Percentiles rank a stretch among this genome's conserved stretches.
These are phyloP conservation scores for Psylliodes chrysocephalus DNA, from an alignment of 2,888 invertebrate genomes.

Conservation along the genomic window DNA sequence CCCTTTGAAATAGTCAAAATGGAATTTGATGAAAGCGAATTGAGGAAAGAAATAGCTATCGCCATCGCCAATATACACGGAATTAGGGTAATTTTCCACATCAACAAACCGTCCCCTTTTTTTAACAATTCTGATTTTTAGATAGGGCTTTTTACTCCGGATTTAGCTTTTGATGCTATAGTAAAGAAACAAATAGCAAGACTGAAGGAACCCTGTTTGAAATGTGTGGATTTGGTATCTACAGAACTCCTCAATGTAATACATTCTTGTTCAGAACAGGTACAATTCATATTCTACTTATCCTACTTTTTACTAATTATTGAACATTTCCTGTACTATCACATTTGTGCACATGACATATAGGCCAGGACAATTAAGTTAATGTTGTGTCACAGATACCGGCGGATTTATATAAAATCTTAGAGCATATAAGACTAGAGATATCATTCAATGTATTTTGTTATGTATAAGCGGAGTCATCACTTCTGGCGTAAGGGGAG, in stretches of 20 bases:
- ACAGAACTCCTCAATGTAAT: slow-evolving; percentile 96
- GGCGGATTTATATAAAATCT: too few relatives aligned
- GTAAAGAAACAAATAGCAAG: slow-evolving; percentile 98
- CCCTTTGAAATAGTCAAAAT: slow-evolving; percentile 99
- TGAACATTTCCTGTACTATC: background rate
- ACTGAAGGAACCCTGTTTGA: slow-evolving; percentile 96
- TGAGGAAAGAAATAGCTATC: slow-evolving; percentile 97
- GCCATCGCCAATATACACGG: slow-evolving; percentile 99
- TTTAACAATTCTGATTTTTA: slow-evolving; percentile 58
- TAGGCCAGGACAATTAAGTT: too few relatives aligned
- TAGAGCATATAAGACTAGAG: too few relatives aligned
- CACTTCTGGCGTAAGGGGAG: too few relatives aligned
- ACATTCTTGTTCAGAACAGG: slow-evolving; percentile 94
- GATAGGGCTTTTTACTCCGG: slow-evolving; percentile 98
- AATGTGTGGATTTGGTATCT: slow-evolving; percentile 98
- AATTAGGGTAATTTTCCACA: slow-evolving; percentile 70
- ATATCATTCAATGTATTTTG: too few relatives aligned
- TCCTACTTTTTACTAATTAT: too few relatives aligned
- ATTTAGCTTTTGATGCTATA: slow-evolving; percentile 99
- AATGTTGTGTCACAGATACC: too few relatives aligned
- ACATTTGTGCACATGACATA: too few relatives aligned
- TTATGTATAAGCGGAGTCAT: too few relatives aligned
- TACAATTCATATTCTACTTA: slow-evolving; percentile 63
- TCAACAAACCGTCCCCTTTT: background rate
- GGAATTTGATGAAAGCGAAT: slow-evolving; percentile 99